Evolutionary conservation across 2,797 vertebrate species (phyloP).

Genomic region (Crocidura indochinensis): DNA sequence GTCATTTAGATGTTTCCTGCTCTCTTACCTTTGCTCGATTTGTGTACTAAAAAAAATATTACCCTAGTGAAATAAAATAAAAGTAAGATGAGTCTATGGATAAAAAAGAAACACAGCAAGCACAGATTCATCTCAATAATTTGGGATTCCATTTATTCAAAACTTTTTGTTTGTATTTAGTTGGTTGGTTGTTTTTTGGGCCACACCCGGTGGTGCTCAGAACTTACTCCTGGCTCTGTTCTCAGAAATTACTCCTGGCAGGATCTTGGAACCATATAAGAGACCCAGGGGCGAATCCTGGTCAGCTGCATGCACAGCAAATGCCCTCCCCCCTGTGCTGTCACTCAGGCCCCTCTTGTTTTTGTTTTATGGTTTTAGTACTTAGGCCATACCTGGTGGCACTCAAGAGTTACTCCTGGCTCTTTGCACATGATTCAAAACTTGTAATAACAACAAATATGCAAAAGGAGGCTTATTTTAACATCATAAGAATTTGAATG

Average conservation of each 20-base stretch:
- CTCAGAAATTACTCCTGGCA: no score
- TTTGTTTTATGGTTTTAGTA: no score
- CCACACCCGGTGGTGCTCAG: no score
- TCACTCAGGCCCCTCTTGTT: no score
- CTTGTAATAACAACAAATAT: neutral
- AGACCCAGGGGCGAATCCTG: no score
- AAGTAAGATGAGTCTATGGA: neutral
- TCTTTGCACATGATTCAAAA: neutral
- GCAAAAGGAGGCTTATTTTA: conserved; percentile 23
- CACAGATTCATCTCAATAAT: conserved; percentile 27
- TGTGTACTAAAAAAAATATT: conserved; percentile 40
- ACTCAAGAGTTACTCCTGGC: no score
- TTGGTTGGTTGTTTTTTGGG: no score
- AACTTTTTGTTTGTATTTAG: conserved; percentile 1
- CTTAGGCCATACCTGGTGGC: no score
- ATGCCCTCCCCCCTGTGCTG: no score
- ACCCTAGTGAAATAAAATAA: conserved; percentile 42
- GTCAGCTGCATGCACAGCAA: no score
- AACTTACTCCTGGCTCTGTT: no score
- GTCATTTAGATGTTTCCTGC: conserved; percentile 79
- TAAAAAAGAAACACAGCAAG: conserved; percentile 53
- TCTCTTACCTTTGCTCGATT: conserved; percentile 63
- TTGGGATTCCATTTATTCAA: neutral
- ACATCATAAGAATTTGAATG: conserved; percentile 54
- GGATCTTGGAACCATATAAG: no score